Evolutionary conservation across 2,888 invertebrate genomes (phyloP), one percentile per base, ranked within the genome.

Genomic region (Chymomyza caudatula): DNA sequence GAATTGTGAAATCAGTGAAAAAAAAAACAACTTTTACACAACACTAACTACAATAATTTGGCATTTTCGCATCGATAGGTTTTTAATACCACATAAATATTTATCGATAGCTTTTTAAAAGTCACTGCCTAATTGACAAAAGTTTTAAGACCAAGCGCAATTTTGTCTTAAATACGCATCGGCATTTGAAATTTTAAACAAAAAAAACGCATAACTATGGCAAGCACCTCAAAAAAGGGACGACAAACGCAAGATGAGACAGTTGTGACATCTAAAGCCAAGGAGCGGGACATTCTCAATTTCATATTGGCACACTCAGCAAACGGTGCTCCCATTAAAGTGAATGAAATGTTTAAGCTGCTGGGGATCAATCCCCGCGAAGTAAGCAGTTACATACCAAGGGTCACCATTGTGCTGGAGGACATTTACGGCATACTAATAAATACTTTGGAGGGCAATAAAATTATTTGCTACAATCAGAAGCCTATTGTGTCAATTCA

Each of bases 381-480:
- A n/a, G n/a, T n/a, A 44, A 2, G 4, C 17, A 44, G 44, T 4
- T n/a, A 13, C n/a, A 44, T 44, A 11, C 11, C 1, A 19, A 11
- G 11, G 13, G 13, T 17, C 44, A 44, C 44, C 44, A 44, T 2
- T 1, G 8, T 44, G 59, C 44, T 44, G 4, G 5, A 15, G 1
- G 15, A 44, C 17, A 44, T 17, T 17, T 44, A 44, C 15, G 44
- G 44, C 44, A n/a, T 44, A n/a, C 4, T 3, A 13, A 4, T 44
- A 1, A 58, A 1, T 63, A 53, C 5, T 3, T 23, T 78, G 11
- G 71, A 72, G 0, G 47, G 71, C 19, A 86, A 86, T 23, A 62
- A 67, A 47, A 78, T 63, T n/a, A 71, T 84, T 8, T 75, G 82
- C 20, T 17, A 61, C 3, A 60, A 85, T 6, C 73, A 78, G 15